Evolutionary conservation across 2,113 vertebrate genomes (phyloP), one percentile per base, ranked within the genome.

Genomic region (Gorilla gorilla): DNA sequence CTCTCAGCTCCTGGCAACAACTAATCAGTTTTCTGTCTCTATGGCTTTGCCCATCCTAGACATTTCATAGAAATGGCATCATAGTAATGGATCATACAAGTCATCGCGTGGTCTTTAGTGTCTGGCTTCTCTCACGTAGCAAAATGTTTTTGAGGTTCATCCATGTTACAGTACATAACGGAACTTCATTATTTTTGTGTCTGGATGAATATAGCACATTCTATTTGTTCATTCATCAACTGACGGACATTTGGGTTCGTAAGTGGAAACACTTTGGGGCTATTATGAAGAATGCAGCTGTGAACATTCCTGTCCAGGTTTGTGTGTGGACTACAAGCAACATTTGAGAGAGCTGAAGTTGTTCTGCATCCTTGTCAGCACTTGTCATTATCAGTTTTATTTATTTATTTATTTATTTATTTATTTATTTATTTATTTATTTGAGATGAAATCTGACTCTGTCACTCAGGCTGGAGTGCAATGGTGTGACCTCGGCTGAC

Each of bases 111-210:
- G 17, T 70, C 45, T n/a, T 55, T 7, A 4, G 16, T 3, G 73
- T 18, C 79, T 64, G 66, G 72, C n/a, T 82, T 43, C 55, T 22
- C 6, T 35, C 84, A 3, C 13, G 9, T 0, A 1, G 43, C 18
- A 0, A 2, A 10, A 2, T 2, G 32, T 25, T 72, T 30, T 4
- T 20, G 48, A 32, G 57, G 79, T 23, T 76, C 38, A 0, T 30
- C 52, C 27, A 0, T 5, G 48, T 23, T 22, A 14, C 10, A 1
- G 2, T 11, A 0, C 0, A 2, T 27, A 35, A 79, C n/a, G 10
- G 18, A 1, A 18, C 22, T 70, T 35, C 11, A 0, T 40, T 57
- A 50, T 78, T 68, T 14, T 64, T 14, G 16, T 6, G 81, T 35
- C 1, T 38, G 3, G 64, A 27, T 45, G 40, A 43, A 75, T 23